Evolutionary conservation across 2,797 vertebrate genomes (phyloP).

Genomic region (Danio aesculapii): DNA sequence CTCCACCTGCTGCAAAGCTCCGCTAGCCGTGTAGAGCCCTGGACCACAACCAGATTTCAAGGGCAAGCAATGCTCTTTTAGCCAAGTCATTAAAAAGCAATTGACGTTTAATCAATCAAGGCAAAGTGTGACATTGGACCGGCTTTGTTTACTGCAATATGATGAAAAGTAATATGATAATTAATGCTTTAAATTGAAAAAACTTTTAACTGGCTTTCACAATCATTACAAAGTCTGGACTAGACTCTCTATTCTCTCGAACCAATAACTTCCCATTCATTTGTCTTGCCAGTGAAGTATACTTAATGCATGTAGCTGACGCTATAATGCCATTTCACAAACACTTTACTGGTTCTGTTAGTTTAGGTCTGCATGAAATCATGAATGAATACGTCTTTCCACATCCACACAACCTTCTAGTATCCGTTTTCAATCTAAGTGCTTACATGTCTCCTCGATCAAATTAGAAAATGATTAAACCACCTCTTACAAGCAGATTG

Average conservation of each 20-base stretch:
- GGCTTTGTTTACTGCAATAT: neutral
- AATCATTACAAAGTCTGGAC: neutral
- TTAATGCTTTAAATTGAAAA: neutral
- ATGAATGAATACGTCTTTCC: too few relatives aligned
- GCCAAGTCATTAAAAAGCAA: constrained; percentile 25
- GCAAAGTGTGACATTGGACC: neutral
- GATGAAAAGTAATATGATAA: neutral
- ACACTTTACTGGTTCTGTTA: too few relatives aligned
- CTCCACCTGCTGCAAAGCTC: constrained; percentile 3
- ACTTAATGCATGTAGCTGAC: neutral
- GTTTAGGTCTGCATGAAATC: too few relatives aligned
- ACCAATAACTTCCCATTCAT: neutral
- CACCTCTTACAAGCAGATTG: too few relatives aligned
- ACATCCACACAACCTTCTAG: too few relatives aligned
- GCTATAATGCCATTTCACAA: too few relatives aligned
- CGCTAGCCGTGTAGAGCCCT: neutral
- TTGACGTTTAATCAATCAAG: constrained; percentile 33
- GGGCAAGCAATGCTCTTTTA: neutral
- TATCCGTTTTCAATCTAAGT: too few relatives aligned
- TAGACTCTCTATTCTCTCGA: too few relatives aligned
- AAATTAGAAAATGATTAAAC: too few relatives aligned
- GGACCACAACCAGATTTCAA: constrained; percentile 33
- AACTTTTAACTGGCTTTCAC: neutral
- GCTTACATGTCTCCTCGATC: too few relatives aligned
- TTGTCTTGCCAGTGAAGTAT: neutral